Evolutionary conservation across 2,113 vertebrate genomes (phyloP), one percentile per base, ranked within the genome.

Genomic region (Coryphaenoides rupestris): DNA sequence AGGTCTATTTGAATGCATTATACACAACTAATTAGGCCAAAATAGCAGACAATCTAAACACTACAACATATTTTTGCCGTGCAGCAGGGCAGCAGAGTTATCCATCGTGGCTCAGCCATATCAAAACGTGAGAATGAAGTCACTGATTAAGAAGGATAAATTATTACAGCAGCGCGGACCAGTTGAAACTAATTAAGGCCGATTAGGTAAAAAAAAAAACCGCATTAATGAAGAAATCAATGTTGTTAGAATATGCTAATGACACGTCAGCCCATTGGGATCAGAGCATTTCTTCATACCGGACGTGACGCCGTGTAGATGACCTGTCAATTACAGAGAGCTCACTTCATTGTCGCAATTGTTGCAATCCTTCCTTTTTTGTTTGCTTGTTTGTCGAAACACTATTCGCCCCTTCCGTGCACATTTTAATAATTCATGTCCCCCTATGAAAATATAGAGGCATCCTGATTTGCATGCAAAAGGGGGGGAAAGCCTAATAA

Each of bases 381-480:
- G 76, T 84, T 74, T 86, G 79, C 14, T 55, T 55, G 54, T 21
- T 80, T 85, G 83, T 76, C 63, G 65, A 53, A 81, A 78, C 58
- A 45, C 68, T 66, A 57, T 70, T 71, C 68, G 67, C 72, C 61
- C n/a, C 74, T 82, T 79, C 57, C 54, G 58, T 58, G 3, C 61
- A 58, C 69, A 76, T 88, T 90, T 88, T 90, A 81, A 90, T 92
- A 92, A 92, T 90, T 87, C 87, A 92, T 86, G 89, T 90, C 79
- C 33, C 50, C 86, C 89, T 89, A 83, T 88, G 90, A 91, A 93
- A 93, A 92, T 86, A 92, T 86, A 83, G 81, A 82, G 84, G 86
- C 87, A 69, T 70, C 80, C 87, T 92, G 91, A 93, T 94, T 94
- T 93, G 89, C 92, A 95, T 94, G 93, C 90, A 87, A 88, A 80